Evolutionary conservation across 2,888 invertebrate genomes (phyloP).

Genomic region (Cheilosia scutellata): DNA sequence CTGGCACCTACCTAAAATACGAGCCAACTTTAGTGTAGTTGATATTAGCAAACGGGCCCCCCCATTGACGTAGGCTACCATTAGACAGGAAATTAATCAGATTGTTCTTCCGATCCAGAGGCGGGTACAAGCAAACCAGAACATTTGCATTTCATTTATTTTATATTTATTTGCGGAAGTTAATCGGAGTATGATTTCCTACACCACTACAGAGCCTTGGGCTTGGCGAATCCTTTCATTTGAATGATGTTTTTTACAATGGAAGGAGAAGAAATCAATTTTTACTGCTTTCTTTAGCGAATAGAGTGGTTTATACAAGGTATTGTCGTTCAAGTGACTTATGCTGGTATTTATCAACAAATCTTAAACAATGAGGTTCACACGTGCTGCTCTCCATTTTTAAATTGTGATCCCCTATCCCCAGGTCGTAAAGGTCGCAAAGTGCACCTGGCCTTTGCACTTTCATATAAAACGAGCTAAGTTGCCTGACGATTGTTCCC

Average conservation of each 20-base stretch:
- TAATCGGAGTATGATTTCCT: conserved; percentile 31
- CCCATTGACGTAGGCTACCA: conserved; percentile 44
- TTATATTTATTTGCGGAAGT: conserved; percentile 64
- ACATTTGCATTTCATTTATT: conserved; percentile 35
- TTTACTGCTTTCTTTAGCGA: no score
- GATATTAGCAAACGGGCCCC: conserved; percentile 46
- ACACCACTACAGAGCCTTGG: not conserved
- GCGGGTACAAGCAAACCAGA: conserved; percentile 41
- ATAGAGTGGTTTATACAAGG: no score
- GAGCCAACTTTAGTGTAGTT: conserved; percentile 33
- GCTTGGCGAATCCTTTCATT: not conserved
- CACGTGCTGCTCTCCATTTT: no score
- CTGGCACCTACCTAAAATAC: conserved; percentile 72
- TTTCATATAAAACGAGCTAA: no score
- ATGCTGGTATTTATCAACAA: no score
- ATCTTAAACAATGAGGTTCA: no score
- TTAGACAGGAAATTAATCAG: conserved; percentile 76
- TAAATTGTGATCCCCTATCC: no score
- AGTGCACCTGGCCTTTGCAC: no score
- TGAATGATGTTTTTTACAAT: not conserved
- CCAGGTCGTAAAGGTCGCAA: no score
- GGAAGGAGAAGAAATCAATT: not conserved
- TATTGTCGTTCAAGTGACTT: no score
- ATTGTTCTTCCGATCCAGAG: conserved; percentile 73
- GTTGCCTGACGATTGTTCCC: no score